These are phyloP conservation scores for Andrena minutula DNA, from an alignment of 2,888 invertebrate genomes.

Conservation along the genomic window DNA sequence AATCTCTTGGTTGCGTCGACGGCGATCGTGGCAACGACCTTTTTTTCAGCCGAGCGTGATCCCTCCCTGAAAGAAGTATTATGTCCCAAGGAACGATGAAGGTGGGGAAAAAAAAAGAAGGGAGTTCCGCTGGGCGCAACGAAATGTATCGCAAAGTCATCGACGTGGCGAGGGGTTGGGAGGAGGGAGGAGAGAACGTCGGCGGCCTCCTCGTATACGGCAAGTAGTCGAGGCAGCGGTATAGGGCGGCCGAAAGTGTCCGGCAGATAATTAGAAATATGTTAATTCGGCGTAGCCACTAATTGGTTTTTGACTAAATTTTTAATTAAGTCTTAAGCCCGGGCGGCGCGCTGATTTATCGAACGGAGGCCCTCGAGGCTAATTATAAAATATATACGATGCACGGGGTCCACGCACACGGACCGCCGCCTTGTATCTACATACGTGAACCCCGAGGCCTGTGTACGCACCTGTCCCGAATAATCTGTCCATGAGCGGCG, in stretches of 20 bases:
- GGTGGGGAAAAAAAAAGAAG: background rate
- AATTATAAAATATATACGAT: conserved; percentile 80
- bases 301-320: conserved; percentile 83
- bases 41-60: conserved; percentile 4
- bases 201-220: conserved; percentile 35
- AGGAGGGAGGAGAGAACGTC: too few species aligned
- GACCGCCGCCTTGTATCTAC: conserved; percentile 1
- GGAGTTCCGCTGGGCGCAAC: conserved; percentile 19
- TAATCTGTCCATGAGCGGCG: conserved; percentile 62
- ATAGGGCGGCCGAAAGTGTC: conserved; percentile 71
- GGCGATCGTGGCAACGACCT: conserved; percentile 24
- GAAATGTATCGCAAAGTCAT: conserved; percentile 72
- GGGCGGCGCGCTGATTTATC: conserved; percentile 81
- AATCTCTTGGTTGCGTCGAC: conserved; percentile 2
- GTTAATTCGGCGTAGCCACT: conserved; percentile 81
- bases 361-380: conserved; percentile 66
- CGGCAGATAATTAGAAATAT: conserved; percentile 82
- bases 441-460: conserved; percentile 20
- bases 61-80: conserved; percentile 33
- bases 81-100: conserved; percentile 3
- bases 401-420: conserved; percentile 40
- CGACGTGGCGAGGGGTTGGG: conserved; percentile 43
- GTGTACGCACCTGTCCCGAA: conserved; percentile 69
- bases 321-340: conserved; percentile 80
- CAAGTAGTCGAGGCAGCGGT: conserved; percentile 65